Evolutionary conservation across 2,113 vertebrate genomes (phyloP).

Genomic region (Propithecus coquereli): DNA sequence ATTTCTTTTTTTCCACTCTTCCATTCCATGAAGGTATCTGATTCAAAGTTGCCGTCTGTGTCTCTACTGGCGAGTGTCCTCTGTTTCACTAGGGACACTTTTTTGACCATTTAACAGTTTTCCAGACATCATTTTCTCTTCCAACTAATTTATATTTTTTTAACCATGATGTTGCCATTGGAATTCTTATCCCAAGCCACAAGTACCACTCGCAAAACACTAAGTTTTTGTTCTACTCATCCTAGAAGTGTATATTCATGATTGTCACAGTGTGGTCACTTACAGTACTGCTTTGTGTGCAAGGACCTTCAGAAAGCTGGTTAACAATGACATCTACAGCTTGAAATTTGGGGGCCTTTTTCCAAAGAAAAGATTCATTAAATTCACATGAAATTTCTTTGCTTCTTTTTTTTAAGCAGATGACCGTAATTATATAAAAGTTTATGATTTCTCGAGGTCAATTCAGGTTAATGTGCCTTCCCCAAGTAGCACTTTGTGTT

Average conservation of each 20-base stretch:
- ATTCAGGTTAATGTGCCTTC: background rate
- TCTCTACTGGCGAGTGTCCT: background rate
- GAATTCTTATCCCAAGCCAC: background rate
- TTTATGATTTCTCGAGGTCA: background rate
- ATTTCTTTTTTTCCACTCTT: background rate
- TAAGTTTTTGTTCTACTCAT: background rate
- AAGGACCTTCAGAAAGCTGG: background rate
- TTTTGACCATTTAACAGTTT: background rate
- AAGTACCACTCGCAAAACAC: background rate
- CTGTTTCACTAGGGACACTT: background rate
- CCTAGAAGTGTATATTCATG: background rate
- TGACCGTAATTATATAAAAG: background rate
- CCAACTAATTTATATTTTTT: background rate
- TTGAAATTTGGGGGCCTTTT: background rate
- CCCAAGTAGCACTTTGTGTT: background rate
- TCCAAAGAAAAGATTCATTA: background rate
- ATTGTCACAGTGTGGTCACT: background rate
- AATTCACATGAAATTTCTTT: background rate
- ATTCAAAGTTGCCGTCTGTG: background rate
- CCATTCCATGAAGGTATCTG: background rate
- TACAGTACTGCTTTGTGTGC: background rate
- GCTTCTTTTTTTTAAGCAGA: background rate
- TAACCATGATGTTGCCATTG: background rate
- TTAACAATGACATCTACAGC: background rate
- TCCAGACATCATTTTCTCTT: background rate